Evolutionary conservation across 2,113 vertebrate genomes (phyloP).

Genomic region (Hoplias malabaricus): DNA sequence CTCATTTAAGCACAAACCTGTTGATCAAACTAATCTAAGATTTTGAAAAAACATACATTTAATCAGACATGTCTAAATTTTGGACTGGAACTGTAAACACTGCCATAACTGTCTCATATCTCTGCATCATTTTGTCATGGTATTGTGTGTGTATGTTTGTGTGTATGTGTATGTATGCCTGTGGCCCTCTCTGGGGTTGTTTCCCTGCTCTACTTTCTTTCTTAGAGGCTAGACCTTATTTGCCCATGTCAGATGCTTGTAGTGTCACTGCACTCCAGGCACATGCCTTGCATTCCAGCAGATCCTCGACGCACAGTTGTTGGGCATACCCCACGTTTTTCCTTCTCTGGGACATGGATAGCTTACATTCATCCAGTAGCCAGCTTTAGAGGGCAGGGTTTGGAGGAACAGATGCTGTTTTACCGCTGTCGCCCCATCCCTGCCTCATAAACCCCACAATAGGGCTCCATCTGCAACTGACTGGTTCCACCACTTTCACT

Average conservation of each 20-base stretch:
- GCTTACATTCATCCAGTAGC: slow-evolving; percentile 70
- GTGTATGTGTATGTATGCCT: not conserved
- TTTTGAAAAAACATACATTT: not conserved
- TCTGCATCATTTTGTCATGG: not conserved
- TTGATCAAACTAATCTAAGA: too few relatives aligned
- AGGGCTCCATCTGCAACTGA: slow-evolving; percentile 3
- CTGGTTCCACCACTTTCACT: not conserved
- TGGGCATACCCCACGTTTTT: slow-evolving; percentile 81
- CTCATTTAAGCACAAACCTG: too few relatives aligned
- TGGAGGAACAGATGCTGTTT: slow-evolving; percentile 42
- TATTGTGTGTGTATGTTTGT: not conserved
- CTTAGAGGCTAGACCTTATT: slow-evolving; percentile 43
- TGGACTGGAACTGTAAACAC: not conserved
- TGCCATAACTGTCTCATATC: not conserved
- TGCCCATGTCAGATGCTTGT: slow-evolving; percentile 45
- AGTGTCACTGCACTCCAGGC: slow-evolving; percentile 61
- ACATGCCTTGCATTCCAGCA: slow-evolving; percentile 85
- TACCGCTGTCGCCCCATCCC: slow-evolving; percentile 26
- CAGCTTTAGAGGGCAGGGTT: not conserved
- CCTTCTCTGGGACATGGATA: slow-evolving; percentile 66
- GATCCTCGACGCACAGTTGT: slow-evolving; percentile 88
- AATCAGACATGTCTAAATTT: not conserved
- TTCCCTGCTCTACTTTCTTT: slow-evolving; percentile 3
- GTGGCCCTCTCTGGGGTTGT: not conserved
- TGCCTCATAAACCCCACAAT: not conserved